Percentiles rank a stretch among this genome's conserved stretches.
Conservation (phyloP, 2,888 invertebrate genomes). For the Mesoligia furuncula region DNA sequence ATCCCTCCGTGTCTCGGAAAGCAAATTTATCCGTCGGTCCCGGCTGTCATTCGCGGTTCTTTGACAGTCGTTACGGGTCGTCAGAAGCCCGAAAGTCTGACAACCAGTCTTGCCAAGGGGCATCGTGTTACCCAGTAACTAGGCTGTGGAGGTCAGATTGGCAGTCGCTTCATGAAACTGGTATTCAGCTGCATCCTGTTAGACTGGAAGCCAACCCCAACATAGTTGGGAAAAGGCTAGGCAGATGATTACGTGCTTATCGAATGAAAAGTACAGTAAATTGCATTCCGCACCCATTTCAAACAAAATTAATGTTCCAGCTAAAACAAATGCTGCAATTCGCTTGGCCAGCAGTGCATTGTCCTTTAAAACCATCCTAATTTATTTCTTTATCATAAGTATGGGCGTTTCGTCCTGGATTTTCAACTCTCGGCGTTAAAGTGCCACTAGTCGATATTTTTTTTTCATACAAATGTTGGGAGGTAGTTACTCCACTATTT, state of each 20-base stretch:
- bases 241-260: slow-evolving; percentile 11
- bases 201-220: not conserved
- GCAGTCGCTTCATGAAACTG: no score
- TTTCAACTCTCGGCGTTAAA: not conserved
- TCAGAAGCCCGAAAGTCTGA: not conserved
- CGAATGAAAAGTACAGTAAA: slow-evolving; percentile 9
- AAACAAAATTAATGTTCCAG: slow-evolving; percentile 21
- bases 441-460: no score
- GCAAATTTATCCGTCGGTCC: no score
- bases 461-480: no score
- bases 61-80: not conserved
- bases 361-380: slow-evolving; percentile 8
- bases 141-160: no score
- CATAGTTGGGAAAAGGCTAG: not conserved
- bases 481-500: no score
- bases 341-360: slow-evolving; percentile 17
- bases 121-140: no score
- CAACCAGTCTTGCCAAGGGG: not conserved
- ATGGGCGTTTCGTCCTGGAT: not conserved
- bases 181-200: not conserved
- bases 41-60: no score
- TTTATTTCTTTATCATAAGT: not conserved
- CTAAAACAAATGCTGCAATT: slow-evolving; percentile 17
- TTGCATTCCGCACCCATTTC: slow-evolving; percentile 7
- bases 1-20: no score